Base-by-base conservation (phyloP, 2,888 invertebrate genomes). In the Drosophila limbata region DNA sequence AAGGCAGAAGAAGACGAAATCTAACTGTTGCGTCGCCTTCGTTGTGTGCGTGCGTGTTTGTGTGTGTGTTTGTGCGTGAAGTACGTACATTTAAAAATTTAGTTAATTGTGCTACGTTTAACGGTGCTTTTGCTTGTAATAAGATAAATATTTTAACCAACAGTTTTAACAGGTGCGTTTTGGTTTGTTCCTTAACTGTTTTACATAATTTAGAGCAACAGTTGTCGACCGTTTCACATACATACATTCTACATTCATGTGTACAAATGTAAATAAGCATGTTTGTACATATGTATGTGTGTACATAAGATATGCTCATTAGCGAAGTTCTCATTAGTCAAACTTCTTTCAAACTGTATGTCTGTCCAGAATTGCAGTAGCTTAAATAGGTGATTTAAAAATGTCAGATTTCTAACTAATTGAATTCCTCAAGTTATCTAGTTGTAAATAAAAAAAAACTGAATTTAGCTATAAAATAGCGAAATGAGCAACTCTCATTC, bases 21-120 rank as follows among this genome's bases (percentile, higher is more conserved):
- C 70, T 79, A 79, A 75, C 79, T 77, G 79, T 77, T 77, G 77
- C 79, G 44, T 55, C 56, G 40, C 28, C 48, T 25, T 51, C 25
- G 35, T 4, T 55, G 31, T 39, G 25, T n/a, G 40, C 21, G 45
- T 33, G 53, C 13, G 37, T 51, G 57, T 71, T 8, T 25, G 8
- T 51, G 28, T 35, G 33, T 66, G 31, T 53, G 25, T 67, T 35
- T 51, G 65, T 72, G 68, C 13, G 53, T 59, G 60, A 40, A 42
- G 63, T 79, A 70, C 65, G 60, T 57, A 59, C 21, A 57, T 47
- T 48, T 35, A 45, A 57, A 75, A 75, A 31, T 57, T 61, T 35
- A 64, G 50, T 72, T 64, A 56, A 44, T 74, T 66, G 39, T 60
- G 55, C 44, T 61, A 48, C 61, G 33, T 45, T 37, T 63, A 78